phyloP scores from a whole-genome alignment of 2,888 invertebrate species.

The Entomobrya multifasciata region DNA sequence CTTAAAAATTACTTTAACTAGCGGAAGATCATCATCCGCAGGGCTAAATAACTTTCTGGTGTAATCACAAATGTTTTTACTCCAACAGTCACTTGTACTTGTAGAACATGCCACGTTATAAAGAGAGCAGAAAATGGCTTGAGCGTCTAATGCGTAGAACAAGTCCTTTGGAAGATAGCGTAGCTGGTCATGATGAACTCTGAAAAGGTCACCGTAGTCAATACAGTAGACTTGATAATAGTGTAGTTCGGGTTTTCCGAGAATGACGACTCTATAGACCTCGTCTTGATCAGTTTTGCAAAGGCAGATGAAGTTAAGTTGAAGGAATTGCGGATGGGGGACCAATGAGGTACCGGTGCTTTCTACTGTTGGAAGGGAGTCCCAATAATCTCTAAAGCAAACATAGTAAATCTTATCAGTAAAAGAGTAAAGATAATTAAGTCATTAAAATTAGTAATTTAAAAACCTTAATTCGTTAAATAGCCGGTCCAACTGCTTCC shows the following conservation, averaged over 20 bases:
- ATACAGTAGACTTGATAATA: constrained; percentile 46
- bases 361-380: no score
- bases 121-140: constrained; percentile 30
- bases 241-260: constrained; percentile 2
- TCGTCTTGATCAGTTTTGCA: constrained; percentile 13
- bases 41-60: background rate
- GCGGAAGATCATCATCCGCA: background rate
- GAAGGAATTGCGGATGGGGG: constrained; percentile 51
- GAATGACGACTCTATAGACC: constrained; percentile 50
- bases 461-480: constrained; percentile 22
- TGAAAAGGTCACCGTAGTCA: constrained; percentile 33
- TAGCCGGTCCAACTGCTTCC: constrained; percentile 13
- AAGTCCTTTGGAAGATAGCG: constrained; percentile 27
- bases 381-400: constrained; percentile 15
- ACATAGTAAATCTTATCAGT: background rate
- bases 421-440: background rate
- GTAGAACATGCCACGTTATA: constrained; percentile 54
- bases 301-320: constrained; percentile 24
- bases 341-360: no score
- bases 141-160: constrained; percentile 21
- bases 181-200: constrained; percentile 31
- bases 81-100: constrained; percentile 26
- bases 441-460: no score
- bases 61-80: background rate
- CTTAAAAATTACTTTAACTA: constrained; percentile 33